Evolutionary conservation across 1,140 invertebrate species (phyloP), one percentile per base, ranked within the genome.

Genomic region (Macrosteles quadrilineatus): DNA sequence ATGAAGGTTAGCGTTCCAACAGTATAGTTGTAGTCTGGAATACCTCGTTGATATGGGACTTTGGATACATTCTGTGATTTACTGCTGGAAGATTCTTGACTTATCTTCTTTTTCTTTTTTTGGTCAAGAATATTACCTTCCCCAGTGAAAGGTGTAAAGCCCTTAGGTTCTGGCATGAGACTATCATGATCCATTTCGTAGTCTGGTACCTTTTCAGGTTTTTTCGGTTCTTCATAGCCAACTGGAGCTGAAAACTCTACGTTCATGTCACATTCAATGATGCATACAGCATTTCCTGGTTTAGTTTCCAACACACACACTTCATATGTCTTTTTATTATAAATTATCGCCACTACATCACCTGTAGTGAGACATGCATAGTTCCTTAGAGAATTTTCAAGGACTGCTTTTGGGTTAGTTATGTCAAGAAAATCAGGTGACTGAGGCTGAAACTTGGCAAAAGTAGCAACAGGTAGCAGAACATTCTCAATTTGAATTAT

Each of bases 181-280:
- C 85, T 85, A 0, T 85, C 83, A 2, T 86, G 85, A 78, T 94
- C 90, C 12, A 89, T 82, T 1, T 85, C 82, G 76, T 88, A 86
- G 19, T 88, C 86, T 69, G 88, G 84, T 32, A 87, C 85, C 72
- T 81, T 84, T 1, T 81, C 76, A 63, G 79, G 74, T 40, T 69
- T 72, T 63, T 59, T 71, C 62, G 82, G 79, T 73, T 87, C 83
- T 78, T 98, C 96, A 78, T 98, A 99, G 1, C 96, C 97, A 27
- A 98, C 90, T 1, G 97, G 96, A 19, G 96, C 87, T 23, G 95
- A 96, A 85, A 98, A 98, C 77, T 99, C 97, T 1, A 98, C 97
- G 84, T 99, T 98, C 96, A 99, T 98, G 83, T 99, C 98, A 85
- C 98, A 99, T 83, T 99, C 98, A 76, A 99, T 99, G 73, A 99